Conservation (phyloP, 1,140 invertebrate species). For the Psix sp. region DNA sequence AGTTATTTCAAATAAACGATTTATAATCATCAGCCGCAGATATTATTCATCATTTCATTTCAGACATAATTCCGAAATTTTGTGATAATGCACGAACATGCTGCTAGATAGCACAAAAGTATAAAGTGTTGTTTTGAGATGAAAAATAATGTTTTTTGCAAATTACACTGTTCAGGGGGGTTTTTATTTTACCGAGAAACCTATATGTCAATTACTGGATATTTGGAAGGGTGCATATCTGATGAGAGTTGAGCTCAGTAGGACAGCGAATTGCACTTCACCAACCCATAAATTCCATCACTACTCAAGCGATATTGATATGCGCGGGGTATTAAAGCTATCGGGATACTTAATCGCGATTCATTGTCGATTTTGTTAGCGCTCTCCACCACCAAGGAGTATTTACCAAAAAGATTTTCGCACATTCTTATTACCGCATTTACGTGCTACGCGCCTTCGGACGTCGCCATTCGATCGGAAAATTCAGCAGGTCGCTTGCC, state of each 20-base stretch:
- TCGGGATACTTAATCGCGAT: slow-evolving; percentile 54
- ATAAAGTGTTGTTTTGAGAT: slow-evolving; percentile 46
- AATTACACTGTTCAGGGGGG: slow-evolving; percentile 13
- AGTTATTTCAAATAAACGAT: no score
- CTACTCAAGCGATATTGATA: slow-evolving; percentile 52
- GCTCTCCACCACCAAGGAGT: slow-evolving; percentile 2
- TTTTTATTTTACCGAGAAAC: slow-evolving; percentile 41
- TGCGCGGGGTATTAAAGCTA: slow-evolving; percentile 55
- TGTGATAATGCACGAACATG: slow-evolving; percentile 14
- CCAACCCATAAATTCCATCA: slow-evolving; percentile 66
- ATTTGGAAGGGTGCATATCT: slow-evolving; percentile 64
- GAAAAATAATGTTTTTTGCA: slow-evolving; percentile 33
- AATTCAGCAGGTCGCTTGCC: slow-evolving; percentile 17
- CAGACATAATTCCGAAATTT: slow-evolving; percentile 35
- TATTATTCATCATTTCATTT: slow-evolving; percentile 48
- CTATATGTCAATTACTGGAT: slow-evolving; percentile 68
- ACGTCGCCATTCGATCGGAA: slow-evolving; percentile 14
- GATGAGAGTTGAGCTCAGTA: slow-evolving; percentile 67
- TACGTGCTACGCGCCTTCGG: background rate
- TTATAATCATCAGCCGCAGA: slow-evolving; percentile 46
- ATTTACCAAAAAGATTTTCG: slow-evolving; percentile 29
- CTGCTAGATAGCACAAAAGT: slow-evolving; percentile 45
- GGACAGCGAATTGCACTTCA: slow-evolving; percentile 73
- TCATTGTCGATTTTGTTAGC: slow-evolving; percentile 47
- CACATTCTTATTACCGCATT: slow-evolving; percentile 17